Evolutionary conservation across 2,797 vertebrate species (phyloP), one percentile per base, ranked within the genome.

Genomic region (Cossypha niveicapilla): DNA sequence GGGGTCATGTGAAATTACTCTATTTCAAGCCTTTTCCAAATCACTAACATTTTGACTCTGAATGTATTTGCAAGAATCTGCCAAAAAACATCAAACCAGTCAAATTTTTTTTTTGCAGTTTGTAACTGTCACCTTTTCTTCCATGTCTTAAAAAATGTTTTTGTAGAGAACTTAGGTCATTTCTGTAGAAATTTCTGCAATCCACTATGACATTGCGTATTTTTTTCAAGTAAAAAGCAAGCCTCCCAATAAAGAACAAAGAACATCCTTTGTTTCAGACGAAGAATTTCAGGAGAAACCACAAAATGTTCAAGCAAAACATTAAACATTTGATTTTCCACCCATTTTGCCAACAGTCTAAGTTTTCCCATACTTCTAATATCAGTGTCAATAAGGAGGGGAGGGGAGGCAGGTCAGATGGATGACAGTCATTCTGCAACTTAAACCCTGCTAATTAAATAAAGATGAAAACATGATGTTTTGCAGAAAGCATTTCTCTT

Each of bases 271-370:
- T 95, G 94, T 96, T 97, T 96, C 92, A 88, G 92, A 94, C 41
- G 30, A 92, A 92, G 93, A 93, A 96, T 94, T 95, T 96, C 93
- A 94, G 94, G 92, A 94, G 92, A 97, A 97, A 93, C 94, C 92
- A 96, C 95, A 94, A 95, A 96, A 94, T 90, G 88, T 94, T 97
- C 92, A 96, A 94, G 89, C 28, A 95, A 97, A 96, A 96, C 91
- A 95, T 96, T 94, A 76, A 96, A 95, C 92, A 66, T 94, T 91
- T 93, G 70, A 93, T 95, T 97, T 97, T 97, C 94, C 93, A 95
- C 75, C 82, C 78, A n/a, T 94, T 90, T 88, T 94, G 96, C 96
- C 96, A 96, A 45, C 81, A 93, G 66, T 19, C 84, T 92, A 4
- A 93, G 37, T 85, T 95, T 90, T 92, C 92, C 88, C 95, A 84